Evolutionary conservation across 1,140 invertebrate species (phyloP), one percentile per base, ranked within the genome.

Genomic region (Trichoplusia ni): DNA sequence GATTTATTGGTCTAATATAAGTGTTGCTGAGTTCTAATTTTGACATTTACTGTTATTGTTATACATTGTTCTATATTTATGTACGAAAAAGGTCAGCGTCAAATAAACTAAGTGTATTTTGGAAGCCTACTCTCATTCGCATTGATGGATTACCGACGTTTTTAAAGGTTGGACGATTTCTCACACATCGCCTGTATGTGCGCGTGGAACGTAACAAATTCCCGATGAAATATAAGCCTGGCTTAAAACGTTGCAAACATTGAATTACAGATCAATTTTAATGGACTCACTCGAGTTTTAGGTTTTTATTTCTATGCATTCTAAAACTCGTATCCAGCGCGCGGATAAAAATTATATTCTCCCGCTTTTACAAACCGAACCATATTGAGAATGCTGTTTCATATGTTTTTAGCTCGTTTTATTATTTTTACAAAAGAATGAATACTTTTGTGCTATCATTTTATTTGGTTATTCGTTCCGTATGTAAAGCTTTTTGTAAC

Each of bases 91-190:
- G 25, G 44, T 27, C 25, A 14, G 19, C 1, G n/a, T 47, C 3
- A n/a, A n/a, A n/a, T n/a, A 21, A 42, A 42, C 9, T 23, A n/a
- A 42, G 40, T 42, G 25, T 47, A 14, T 29, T 47, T 16, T 8
- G 44, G 44, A n/a, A 3, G 13, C 13, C 8, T 16, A 14, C 25
- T 47, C 44, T 16, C 23, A 47, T 47, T 25, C 44, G 25, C 23
- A 29, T 47, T 47, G 25, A 47, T 47, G 44, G 44, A 47, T 47
- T 47, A 47, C 23, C 23, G 13, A 16, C 25, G 25, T 47, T 47
- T 38, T 47, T 18, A 47, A 47, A 21, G 44, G 44, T 47, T 21
- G 23, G 4, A 29, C 25, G 29, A 29, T 47, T 47, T 47, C 11
- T 29, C 40, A 42, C 23, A 42, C 42, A 25, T 21, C 29, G n/a